Evolutionary conservation across 2,113 vertebrate species (phyloP).

Genomic region (Hemichromis elongatus): DNA sequence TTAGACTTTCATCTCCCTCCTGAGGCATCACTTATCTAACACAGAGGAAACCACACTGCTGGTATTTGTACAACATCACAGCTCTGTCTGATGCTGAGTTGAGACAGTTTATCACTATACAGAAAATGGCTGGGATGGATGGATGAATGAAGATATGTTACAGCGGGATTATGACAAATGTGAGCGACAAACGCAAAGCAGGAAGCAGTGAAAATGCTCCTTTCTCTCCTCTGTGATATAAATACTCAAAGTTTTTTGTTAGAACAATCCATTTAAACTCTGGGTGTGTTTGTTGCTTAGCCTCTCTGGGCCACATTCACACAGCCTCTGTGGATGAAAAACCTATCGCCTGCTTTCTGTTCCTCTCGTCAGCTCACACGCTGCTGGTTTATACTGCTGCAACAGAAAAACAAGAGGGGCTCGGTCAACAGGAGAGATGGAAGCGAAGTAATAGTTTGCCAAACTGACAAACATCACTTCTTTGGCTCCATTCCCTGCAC

Average conservation of each 20-base stretch:
- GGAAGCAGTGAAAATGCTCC: slow-evolving; percentile 3
- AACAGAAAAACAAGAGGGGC: not conserved
- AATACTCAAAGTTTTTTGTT: slow-evolving; percentile 42
- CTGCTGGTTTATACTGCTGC: not conserved
- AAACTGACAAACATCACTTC: not conserved
- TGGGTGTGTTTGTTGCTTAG: slow-evolving; percentile 74
- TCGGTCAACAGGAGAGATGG: slow-evolving; percentile 1
- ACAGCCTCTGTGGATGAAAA: slow-evolving; percentile 40
- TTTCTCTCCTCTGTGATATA: slow-evolving; percentile 58
- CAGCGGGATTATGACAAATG: not conserved
- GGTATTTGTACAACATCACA: not conserved
- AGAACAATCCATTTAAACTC: slow-evolving; percentile 54
- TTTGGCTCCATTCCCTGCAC: not conserved
- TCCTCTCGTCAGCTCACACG: not conserved
- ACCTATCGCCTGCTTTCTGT: not conserved
- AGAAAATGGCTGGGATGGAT: not conserved
- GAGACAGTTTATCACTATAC: slow-evolving; percentile 18
- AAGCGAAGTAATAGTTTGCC: not conserved
- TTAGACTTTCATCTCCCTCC: not conserved
- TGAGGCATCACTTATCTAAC: not conserved
- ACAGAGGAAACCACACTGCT: not conserved
- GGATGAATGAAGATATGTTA: slow-evolving; percentile 8
- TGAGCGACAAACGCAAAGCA: slow-evolving; percentile 1
- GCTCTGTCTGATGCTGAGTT: slow-evolving; percentile 11
- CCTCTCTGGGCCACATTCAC: slow-evolving; percentile 59